These are phyloP conservation scores for Melanerpes aurifrons DNA, from an alignment of 2,113 vertebrate genomes.

Conservation along the genomic window DNA sequence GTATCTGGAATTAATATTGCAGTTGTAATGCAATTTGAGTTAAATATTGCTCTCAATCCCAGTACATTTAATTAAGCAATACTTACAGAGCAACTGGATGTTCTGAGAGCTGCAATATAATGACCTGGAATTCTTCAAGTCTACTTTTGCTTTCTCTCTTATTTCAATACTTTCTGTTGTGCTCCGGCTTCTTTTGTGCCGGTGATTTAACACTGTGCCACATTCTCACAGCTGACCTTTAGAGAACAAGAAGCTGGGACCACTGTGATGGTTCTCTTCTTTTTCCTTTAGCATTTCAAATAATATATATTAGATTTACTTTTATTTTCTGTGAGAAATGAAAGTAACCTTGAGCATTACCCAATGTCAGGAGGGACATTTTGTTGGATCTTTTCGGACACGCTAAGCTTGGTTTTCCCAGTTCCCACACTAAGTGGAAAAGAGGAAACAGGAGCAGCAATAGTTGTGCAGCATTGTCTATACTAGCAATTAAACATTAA, in stretches of 20 bases:
- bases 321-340: neutral
- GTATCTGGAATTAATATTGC: slow-evolving; percentile 21
- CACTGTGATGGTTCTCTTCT: neutral
- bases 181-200: neutral
- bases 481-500: slow-evolving; percentile 4
- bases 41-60: slow-evolving; percentile 31
- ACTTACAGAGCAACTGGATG: slow-evolving; percentile 22
- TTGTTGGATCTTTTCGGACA: neutral
- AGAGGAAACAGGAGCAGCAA: neutral
- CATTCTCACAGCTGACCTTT: neutral
- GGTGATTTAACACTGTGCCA: neutral
- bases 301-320: neutral
- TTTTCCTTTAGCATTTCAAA: neutral
- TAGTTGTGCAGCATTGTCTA: neutral
- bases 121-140: neutral
- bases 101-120: neutral
- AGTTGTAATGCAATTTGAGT: neutral
- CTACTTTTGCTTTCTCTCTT: neutral
- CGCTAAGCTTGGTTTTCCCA: neutral
- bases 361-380: neutral
- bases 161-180: neutral
- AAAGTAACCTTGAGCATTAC: neutral
- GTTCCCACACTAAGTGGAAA: neutral
- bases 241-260: neutral
- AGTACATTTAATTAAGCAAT: slow-evolving; percentile 24